Base-by-base conservation (phyloP, 1,140 invertebrate genomes). In the Megalonaias nervosa region DNA sequence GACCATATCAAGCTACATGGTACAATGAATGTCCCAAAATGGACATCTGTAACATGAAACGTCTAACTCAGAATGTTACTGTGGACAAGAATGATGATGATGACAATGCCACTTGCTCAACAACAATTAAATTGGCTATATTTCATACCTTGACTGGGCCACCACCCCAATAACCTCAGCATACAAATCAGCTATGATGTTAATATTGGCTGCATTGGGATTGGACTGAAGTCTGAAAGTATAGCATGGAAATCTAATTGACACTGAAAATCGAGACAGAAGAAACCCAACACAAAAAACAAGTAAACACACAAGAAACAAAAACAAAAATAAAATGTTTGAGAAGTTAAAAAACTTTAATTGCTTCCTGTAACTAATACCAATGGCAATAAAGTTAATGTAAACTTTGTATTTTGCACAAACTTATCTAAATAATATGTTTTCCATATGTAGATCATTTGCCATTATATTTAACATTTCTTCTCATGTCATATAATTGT, bases 141-240 rank as follows among this genome's bases (percentile, higher is more conserved):
- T n/a, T 60, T 21, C 71, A 21, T 80, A 91, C 90, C 91, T 93
- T 12, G 97, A 97, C 85, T 99, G 96, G 26, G 98, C 98, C 61
- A 99, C 92, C n/a, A 98, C 97, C 17, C 98, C 98, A 76, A 99
- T 95, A 0, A 99, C 98, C 93, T 99, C 98, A 1, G 98, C 98
- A 92, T 98, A 99, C 57, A 99, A 92, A 92, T 99, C 98, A 16
- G 98, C 96, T 76, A 99, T 97, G 48, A 87, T 97, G 85, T 98
- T 96, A 81, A 98, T 96, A 91, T 99, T 99, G 21, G 94, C 94
- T 59, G 97, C 96, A 92, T 99, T 99, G 15, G 85, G 86, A 87
- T 97, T 96, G 75, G 95, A 95, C 88, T 97, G 96, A 65, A 96
- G 93, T 0, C 96, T 96, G 86, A 59, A 93, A 86, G 90, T 74